Base-by-base conservation (phyloP, 2,888 invertebrate genomes). In the Drosophila koepferae region DNA sequence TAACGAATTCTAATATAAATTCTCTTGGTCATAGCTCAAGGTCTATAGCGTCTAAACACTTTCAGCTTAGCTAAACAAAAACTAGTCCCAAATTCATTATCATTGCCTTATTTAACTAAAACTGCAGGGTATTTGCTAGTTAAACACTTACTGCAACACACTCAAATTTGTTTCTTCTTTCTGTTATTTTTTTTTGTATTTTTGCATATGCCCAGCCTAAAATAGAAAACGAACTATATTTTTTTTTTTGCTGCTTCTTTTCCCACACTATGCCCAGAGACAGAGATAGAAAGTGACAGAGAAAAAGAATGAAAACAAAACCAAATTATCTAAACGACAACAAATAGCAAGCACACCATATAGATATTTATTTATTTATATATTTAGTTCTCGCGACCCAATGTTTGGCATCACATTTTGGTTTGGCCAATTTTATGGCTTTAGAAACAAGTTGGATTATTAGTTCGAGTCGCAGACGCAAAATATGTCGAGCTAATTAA, bases 171-270 rank as follows among this genome's bases (percentile, higher is more conserved):
- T 46, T 28, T 9, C 10, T 38, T 36, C 2, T 20, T 53, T 16
- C 8, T 12, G 7, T 36, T 20, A 20, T 56, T 23, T 41, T 63
- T 41, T 73, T 62, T n/a, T 49, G n/a, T n/a, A 65, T 73, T 82
- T 87, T 87, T 72, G 84, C 84, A 81, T 69, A 73, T 73, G 64
- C 64, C 38, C 51, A 56, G 54, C 63, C 72, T 59, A 59, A 81
- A 83, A 85, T 88, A 85, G 88, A 85, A 85, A 65, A 55, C 67
- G 63, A 82, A 72, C 62, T 51, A 51, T 51, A 51, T 34, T 51
- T 51, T 38, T 14, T 46, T 69, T 67, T 74, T 51, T 36, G 60
- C 23, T 81, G 49, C 70, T 54, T 75, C 69, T 54, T 78, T 81
- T 69, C 79, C 75, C 64, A 80, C 81, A 74, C 66, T 55, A 61